Base-by-base conservation (phyloP, 2,888 invertebrate genomes). In the Pelosia muscerda region DNA sequence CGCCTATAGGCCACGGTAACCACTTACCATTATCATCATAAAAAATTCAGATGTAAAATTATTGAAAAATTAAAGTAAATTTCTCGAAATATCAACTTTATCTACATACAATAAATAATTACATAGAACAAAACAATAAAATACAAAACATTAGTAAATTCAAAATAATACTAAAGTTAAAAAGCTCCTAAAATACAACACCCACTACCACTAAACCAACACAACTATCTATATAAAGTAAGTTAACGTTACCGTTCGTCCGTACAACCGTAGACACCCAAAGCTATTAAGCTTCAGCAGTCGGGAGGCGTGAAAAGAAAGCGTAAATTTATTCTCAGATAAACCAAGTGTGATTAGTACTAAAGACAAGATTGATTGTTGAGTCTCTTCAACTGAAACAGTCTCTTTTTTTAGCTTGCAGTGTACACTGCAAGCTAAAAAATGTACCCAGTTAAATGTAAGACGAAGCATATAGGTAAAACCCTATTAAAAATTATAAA, bases 331-430 rank as follows among this genome's bases (percentile, higher is more conserved):
- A 66, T 19, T 58, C 2, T 60, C 59, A 66, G 68, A 77, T 75
- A 61, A 66, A 76, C 59, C 10, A 69, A 26, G 42, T 31, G 31
- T 63, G 65, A 72, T 68, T 58, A 57, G 13, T 19, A 10, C 9
- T 54, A 58, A 25, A 58, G 53, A 54, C 74, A 71, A 72, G 76
- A 79, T 69, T 70, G 69, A 79, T 79, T 64, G 72, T 23, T 10
- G 10, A 56, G 38, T 26, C 28, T 54, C 28, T 66, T 49, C 8
- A 65, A 72, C 77, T 77, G 77, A 73, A 73, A 77, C 71, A n/a
- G n/a, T n/a, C 69, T 77, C n/a, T n/a, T n/a, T n/a, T n/a, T n/a
- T n/a, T n/a, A n/a, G n/a, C n/a, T n/a, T n/a, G n/a, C n/a, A n/a
- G n/a, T 54, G 8, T 59, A 77, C 66, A 75, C 49, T 73, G 49